Percentiles rank a stretch among this genome's conserved stretches.
phyloP scores from a whole-genome alignment of 2,888 invertebrate species.

The Ischnura elegans region DNA sequence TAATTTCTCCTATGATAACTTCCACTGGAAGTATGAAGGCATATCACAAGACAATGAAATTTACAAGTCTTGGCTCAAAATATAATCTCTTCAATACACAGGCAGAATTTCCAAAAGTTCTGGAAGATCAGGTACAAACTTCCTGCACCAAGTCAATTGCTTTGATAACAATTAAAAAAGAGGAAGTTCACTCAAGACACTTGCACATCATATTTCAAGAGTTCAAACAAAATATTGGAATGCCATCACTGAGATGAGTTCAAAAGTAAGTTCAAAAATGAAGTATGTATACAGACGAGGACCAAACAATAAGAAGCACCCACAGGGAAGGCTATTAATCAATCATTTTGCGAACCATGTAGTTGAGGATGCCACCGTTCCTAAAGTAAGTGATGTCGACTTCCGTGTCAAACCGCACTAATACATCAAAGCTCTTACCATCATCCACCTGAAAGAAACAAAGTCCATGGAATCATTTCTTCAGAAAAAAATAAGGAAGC shows the following conservation, averaged over 20 bases:
- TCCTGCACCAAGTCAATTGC: background rate
- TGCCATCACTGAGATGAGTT: background rate
- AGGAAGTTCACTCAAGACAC: background rate
- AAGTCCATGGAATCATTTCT: background rate
- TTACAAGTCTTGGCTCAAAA: background rate
- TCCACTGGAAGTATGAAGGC: background rate
- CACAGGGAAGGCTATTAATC: slow-evolving; percentile 72
- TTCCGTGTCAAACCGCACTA: slow-evolving; percentile 96
- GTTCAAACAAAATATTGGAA: background rate
- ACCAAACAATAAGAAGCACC: background rate
- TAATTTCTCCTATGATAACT: background rate
- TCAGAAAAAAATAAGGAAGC: too few relatives aligned
- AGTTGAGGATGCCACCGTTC: slow-evolving; percentile 98
- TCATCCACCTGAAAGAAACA: slow-evolving; percentile 80
- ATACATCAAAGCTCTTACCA: slow-evolving; percentile 86
- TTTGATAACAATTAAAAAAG: background rate
- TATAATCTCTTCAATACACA: background rate
- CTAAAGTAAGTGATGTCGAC: slow-evolving; percentile 96
- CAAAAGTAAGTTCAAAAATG: background rate
- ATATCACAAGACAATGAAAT: background rate
- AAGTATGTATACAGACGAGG: background rate
- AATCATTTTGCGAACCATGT: slow-evolving; percentile 95
- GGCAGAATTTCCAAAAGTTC: background rate
- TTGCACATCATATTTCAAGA: background rate
- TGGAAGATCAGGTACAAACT: background rate